These are phyloP conservation scores for Hydropotes inermis DNA, from an alignment of 2,113 vertebrate genomes.

Conservation along the genomic window DNA sequence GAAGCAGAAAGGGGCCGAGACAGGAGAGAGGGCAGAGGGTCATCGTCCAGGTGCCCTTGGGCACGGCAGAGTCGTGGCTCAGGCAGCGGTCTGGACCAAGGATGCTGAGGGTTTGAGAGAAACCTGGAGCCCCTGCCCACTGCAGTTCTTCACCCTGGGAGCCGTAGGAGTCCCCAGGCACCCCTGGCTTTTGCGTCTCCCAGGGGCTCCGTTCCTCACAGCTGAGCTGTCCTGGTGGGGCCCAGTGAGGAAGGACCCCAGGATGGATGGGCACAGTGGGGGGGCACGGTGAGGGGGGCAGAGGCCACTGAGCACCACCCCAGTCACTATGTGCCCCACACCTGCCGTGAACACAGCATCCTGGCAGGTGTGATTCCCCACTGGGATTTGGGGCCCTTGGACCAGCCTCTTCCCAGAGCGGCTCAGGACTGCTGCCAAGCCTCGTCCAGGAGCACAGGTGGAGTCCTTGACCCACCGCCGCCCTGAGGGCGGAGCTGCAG, in stretches of 20 bases:
- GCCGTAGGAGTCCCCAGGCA: accelerated
- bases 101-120: not conserved
- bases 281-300: accelerated
- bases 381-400: not conserved
- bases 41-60: accelerated
- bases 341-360: not conserved
- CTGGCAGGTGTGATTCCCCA: not conserved
- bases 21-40: not conserved
- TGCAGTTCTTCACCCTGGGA: not conserved
- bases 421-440: accelerated
- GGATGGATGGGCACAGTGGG: not conserved
- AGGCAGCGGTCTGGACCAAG: not conserved
- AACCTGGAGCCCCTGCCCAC: not conserved
- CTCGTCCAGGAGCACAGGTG: not conserved
- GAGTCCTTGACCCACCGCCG: not conserved
- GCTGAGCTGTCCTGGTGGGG: not conserved
- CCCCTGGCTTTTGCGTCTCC: not conserved
- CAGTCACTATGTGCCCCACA: accelerated
- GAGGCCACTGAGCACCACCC: not conserved
- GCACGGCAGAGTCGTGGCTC: accelerated
- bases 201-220: not conserved
- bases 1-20: not conserved
- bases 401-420: not conserved
- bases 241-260: not conserved
- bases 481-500: too few species aligned